Conservation (phyloP, 1,140 invertebrate species). For the Neodiprion fabricii region DNA sequence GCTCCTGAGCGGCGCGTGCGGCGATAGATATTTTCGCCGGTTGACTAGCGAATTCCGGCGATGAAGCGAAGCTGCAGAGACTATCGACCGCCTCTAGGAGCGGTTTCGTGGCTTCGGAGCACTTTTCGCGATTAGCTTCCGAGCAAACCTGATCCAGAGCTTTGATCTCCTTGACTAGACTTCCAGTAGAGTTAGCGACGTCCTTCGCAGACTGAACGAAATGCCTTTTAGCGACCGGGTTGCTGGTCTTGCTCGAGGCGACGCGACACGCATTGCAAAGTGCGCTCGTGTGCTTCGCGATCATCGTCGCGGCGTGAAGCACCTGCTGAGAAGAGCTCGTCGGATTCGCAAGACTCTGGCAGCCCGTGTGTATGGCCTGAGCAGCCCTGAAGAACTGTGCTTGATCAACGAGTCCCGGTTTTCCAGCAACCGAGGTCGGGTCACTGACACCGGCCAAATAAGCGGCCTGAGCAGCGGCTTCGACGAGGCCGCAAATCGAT, state of each 20-base stretch:
- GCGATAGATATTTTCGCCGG: slow-evolving; percentile 89
- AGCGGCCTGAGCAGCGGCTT: slow-evolving; percentile 91
- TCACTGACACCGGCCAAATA: slow-evolving; percentile 95
- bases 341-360: slow-evolving; percentile 78
- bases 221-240: slow-evolving; percentile 93
- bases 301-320: slow-evolving; percentile 88
- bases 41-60: slow-evolving; percentile 90
- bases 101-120: slow-evolving; percentile 82
- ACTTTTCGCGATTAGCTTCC: slow-evolving; percentile 76
- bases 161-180: slow-evolving; percentile 95
- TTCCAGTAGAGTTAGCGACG: slow-evolving; percentile 95
- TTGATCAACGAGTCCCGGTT: slow-evolving; percentile 91
- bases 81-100: slow-evolving; percentile 91
- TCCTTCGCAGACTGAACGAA: slow-evolving; percentile 98
- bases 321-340: slow-evolving; percentile 84
- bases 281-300: slow-evolving; percentile 96
- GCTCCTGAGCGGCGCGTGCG: slow-evolving; percentile 81
- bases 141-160: slow-evolving; percentile 85
- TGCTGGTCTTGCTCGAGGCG: slow-evolving; percentile 90
- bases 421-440: slow-evolving; percentile 86
- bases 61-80: slow-evolving; percentile 87
- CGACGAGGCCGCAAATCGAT: slow-evolving; percentile 91
- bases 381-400: slow-evolving; percentile 87
- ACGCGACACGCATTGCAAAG: slow-evolving; percentile 93
- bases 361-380: slow-evolving; percentile 88